These are phyloP conservation scores for Sprattus sprattus DNA, from an alignment of 2,113 vertebrate species.

Conservation along the genomic window DNA sequence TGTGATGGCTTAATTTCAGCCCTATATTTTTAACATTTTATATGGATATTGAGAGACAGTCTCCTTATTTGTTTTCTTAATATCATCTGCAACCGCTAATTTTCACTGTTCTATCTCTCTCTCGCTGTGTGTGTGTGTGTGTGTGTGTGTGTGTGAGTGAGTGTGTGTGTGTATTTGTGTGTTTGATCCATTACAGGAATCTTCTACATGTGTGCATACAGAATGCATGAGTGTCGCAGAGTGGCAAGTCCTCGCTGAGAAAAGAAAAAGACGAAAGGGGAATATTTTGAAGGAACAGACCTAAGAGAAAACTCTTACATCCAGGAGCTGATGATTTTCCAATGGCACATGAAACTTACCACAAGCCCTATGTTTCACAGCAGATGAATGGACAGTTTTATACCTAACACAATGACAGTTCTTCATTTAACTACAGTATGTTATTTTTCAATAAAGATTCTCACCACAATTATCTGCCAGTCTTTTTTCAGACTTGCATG, in stretches of 20 bases:
- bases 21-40: too few species aligned
- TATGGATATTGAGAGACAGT: too few species aligned
- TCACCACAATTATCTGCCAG: not conserved
- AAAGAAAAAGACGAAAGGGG: not conserved
- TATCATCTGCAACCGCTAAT: too few species aligned
- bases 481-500: not conserved
- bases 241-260: slow-evolving; percentile 67
- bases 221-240: slow-evolving; percentile 79
- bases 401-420: not conserved
- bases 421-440: slow-evolving; percentile 6
- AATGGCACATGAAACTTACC: not conserved
- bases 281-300: not conserved
- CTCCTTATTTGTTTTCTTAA: too few species aligned
- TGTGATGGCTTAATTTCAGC: not conserved
- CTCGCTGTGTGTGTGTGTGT: not conserved
- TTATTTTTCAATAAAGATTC: slow-evolving; percentile 20
- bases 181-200: slow-evolving; percentile 69
- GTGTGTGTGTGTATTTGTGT: not conserved
- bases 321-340: not conserved
- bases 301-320: not conserved
- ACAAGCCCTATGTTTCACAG: not conserved
- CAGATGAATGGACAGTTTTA: slow-evolving; percentile 9
- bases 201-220: slow-evolving; percentile 86
- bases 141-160: not conserved
- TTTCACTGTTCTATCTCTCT: not conserved